Base-by-base conservation (phyloP, 1,140 invertebrate species). In the Ostrea denselamellosa region DNA sequence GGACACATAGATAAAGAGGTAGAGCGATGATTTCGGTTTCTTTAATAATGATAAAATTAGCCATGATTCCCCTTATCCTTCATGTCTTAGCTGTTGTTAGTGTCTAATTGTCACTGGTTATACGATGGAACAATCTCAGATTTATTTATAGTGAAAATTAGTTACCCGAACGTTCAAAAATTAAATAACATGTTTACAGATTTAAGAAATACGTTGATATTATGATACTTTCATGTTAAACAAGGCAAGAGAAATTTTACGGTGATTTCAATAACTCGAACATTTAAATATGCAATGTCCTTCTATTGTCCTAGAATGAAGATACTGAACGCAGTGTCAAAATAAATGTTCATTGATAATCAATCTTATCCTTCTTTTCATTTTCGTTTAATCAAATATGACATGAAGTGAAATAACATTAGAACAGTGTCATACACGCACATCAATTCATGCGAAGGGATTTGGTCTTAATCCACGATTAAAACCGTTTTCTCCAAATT, bases 401-500 rank as follows among this genome's bases (percentile, higher is more conserved):
- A 77, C 68, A 77, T 28, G 22, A 25, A 12, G 28, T 77, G 68
- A 77, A 77, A 77, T 28, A 77, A 77, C 68, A 77, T 77, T 25
- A 77, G 28, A 25, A 25, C 9, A 25, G 28, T 77, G 68, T 77
- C 68, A 77, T 77, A 77, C 68, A 77, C 25, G 68, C 68, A 34
- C 68, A 77, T 77, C 68, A 77, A 28, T 77, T 77, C 12, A 77
- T 77, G 68, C 68, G 28, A 34, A 14, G 68, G 68, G 68, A 77
- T 77, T 77, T 77, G 68, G 14, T 14, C 68, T 25, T 77, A 77
- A 77, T 77, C 68, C 68, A 34, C 22, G 68, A 77, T 77, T 77
- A 77, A 77, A 77, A 77, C 28, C 68, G 68, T 77, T 77, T n/a
- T 77, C 28, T 77, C 68, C 25, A 77, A 34, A 34, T 77, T 77